phyloP scores from a whole-genome alignment of 2,113 vertebrate genomes.

The Halichoerus grypus region DNA sequence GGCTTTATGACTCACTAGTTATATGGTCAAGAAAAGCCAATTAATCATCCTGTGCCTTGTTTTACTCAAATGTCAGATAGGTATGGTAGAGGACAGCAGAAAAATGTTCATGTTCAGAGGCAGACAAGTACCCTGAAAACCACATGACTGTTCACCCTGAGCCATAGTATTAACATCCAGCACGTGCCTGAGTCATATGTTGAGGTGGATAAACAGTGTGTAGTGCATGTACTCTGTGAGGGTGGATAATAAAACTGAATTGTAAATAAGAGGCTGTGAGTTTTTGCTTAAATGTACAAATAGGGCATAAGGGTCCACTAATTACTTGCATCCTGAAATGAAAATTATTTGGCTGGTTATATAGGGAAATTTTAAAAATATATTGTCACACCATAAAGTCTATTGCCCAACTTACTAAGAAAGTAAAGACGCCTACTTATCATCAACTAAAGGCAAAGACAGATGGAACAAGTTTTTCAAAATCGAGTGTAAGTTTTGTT shows the following conservation, averaged over 20 bases:
- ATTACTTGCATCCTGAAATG: background rate
- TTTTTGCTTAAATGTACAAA: background rate
- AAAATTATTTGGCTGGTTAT: background rate
- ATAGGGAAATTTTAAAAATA: background rate
- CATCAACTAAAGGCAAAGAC: background rate
- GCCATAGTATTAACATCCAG: background rate
- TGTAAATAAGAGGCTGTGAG: background rate
- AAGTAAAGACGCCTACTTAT: background rate
- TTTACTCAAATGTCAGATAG: background rate
- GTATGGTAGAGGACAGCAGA: background rate
- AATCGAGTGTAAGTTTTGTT: background rate
- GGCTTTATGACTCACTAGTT: background rate
- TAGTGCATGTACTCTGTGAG: background rate
- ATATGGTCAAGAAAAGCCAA: background rate
- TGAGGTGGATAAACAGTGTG: background rate
- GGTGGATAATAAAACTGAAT: background rate
- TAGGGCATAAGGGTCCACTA: background rate
- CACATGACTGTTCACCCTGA: background rate
- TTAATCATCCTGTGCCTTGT: background rate
- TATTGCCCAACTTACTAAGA: background rate
- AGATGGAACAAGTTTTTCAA: background rate
- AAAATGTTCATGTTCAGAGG: background rate
- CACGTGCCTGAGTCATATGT: background rate
- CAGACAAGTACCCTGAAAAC: background rate
- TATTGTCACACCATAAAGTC: background rate